phyloP scores from a whole-genome alignment of 2,113 vertebrate species.

The Cariama cristata region DNA sequence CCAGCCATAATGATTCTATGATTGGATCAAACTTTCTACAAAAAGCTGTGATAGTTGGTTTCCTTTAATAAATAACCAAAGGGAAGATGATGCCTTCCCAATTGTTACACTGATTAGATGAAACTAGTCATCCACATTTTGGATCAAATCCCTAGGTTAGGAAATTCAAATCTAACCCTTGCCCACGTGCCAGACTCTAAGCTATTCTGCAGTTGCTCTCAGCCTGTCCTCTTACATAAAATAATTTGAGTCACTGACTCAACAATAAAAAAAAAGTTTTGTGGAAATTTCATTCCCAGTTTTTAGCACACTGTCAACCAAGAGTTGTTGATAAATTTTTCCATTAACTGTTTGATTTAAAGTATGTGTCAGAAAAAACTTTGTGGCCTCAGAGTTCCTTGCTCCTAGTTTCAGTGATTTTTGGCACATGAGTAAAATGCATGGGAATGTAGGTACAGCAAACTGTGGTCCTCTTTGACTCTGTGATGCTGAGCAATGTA shows the following conservation, averaged over 20 bases:
- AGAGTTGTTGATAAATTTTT: background rate
- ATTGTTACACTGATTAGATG: background rate
- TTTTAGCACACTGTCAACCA: background rate
- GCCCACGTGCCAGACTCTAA: background rate
- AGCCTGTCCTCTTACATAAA: background rate
- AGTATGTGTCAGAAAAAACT: background rate
- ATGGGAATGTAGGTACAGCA: background rate
- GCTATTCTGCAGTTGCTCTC: rapidly evolving
- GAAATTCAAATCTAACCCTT: background rate
- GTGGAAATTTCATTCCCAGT: background rate
- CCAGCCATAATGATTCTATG: too few relatives aligned
- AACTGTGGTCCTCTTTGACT: background rate
- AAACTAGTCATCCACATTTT: background rate
- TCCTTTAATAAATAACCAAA: background rate
- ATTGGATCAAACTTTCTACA: background rate
- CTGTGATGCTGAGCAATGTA: background rate
- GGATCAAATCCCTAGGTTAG: background rate
- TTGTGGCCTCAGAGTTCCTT: background rate
- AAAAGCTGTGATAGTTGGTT: background rate
- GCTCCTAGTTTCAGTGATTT: background rate
- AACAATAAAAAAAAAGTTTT: background rate
- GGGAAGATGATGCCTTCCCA: background rate
- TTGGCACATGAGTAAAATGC: background rate
- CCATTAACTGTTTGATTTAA: background rate
- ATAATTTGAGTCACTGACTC: background rate